Conservation (phyloP, 2,888 invertebrate species). For the Aquatica leii region DNA sequence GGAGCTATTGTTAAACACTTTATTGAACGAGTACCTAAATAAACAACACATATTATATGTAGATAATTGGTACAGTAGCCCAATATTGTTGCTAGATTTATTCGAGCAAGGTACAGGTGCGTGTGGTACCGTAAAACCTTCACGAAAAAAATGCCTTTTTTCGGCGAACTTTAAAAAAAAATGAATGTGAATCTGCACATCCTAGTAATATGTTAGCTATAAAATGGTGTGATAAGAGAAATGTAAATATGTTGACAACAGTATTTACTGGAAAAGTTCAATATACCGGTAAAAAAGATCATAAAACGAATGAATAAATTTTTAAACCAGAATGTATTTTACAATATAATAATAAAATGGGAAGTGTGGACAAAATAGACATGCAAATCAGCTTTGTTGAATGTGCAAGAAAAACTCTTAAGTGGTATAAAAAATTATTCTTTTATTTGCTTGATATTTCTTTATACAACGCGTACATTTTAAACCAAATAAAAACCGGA, state of each 20-base stretch:
- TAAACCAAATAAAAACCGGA: slow-evolving; percentile 35
- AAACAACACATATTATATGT: neutral
- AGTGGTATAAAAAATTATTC: slow-evolving; percentile 39
- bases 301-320: slow-evolving; percentile 34
- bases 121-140: slow-evolving; percentile 44
- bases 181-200: neutral
- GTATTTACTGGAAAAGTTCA: slow-evolving; percentile 31
- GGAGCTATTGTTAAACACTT: neutral
- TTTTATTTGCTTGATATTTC: slow-evolving; percentile 17
- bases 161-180: neutral
- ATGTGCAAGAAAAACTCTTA: slow-evolving; percentile 19
- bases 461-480: slow-evolving; percentile 14
- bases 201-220: slow-evolving; percentile 42
- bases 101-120: slow-evolving; percentile 34
- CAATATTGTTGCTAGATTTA: slow-evolving; percentile 13
- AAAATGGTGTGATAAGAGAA: too few relatives aligned
- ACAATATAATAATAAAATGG: slow-evolving; percentile 48
- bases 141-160: slow-evolving; percentile 42
- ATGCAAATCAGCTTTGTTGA: too few relatives aligned
- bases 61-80: neutral
- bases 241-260: too few relatives aligned
- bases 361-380: slow-evolving; percentile 45
- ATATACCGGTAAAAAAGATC: slow-evolving; percentile 29
- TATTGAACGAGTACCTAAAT: neutral
- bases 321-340: slow-evolving; percentile 41